Evolutionary conservation across 2,113 vertebrate genomes (phyloP), one percentile per base, ranked within the genome.

Genomic region (Hippocampus barbouri): DNA sequence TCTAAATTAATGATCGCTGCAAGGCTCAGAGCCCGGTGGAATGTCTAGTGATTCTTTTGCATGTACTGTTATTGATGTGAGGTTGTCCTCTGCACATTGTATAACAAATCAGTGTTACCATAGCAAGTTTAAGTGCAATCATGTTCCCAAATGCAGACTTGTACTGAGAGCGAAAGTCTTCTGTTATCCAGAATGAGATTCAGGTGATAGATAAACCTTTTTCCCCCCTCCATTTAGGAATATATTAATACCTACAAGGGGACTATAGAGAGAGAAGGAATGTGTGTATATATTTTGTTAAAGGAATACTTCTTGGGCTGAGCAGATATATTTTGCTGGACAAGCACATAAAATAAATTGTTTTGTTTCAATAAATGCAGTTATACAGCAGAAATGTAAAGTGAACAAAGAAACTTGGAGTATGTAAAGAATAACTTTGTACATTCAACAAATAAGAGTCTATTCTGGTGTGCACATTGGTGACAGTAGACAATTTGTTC

Each of bases 21-120:
- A 91, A 38, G 89, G 81, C 89, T 91, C 88, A 83, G 87, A 90
- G 91, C 91, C 85, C 77, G 90, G 81, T 88, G 90, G 91, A 92
- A 90, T 89, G 82, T 90, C 86, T 89, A 82, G 86, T 82, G 83
- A 92, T 84, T 82, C 82, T 80, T 91, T 87, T 94, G 95, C 93
- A 93, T 95, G 94, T 93, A 91, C 90, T 91, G 87, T 92, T 93
- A 85, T 81, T 91, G 90, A 77, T 88, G 91, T 90, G 90, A 93
- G 92, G 91, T 92, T 93, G 88, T 93, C 92, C 92, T 94, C 93
- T 92, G 90, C 92, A 92, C 94, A 91, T 93, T 94, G 91, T 93
- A 92, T 92, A 89, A 92, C 94, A 88, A 94, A 93, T 93, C 94
- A 94, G 94, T 96, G 94, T 97, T 95, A 92, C 91, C 92, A 95